These are phyloP conservation scores for Calosoma granatense DNA, from an alignment of 1,140 invertebrate species.

Conservation along the genomic window DNA sequence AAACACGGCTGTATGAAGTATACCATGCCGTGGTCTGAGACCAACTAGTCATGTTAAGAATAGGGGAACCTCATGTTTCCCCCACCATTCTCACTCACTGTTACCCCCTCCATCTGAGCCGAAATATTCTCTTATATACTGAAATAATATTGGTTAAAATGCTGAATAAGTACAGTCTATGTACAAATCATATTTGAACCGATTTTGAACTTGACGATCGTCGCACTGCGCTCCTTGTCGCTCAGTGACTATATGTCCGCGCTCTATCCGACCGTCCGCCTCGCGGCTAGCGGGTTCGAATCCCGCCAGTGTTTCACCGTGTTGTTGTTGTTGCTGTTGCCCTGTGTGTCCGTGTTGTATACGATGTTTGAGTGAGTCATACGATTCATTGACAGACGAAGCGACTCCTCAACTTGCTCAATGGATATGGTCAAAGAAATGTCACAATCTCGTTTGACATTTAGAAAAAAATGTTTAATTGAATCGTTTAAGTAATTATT, in stretches of 20 bases:
- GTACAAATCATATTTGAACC: neutral
- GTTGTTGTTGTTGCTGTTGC: too few relatives aligned
- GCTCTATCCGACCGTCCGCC: too few relatives aligned
- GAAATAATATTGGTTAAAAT: slow-evolving; percentile 4
- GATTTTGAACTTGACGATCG: neutral
- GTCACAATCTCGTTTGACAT: too few relatives aligned
- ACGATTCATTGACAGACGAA: too few relatives aligned
- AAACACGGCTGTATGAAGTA: neutral
- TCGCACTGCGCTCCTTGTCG: neutral
- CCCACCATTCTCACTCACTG: neutral
- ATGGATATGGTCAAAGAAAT: too few relatives aligned
- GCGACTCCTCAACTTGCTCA: too few relatives aligned
- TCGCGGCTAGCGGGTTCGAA: neutral
- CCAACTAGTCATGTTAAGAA: neutral
- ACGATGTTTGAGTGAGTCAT: too few relatives aligned
- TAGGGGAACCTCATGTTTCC: neutral
- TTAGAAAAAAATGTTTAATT: too few relatives aligned
- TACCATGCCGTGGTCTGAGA: neutral
- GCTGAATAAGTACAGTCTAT: neutral
- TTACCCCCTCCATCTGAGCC: neutral
- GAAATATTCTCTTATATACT: neutral
- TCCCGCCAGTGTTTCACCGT: too few relatives aligned
- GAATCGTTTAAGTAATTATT: too few relatives aligned
- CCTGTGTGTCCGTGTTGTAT: too few relatives aligned
- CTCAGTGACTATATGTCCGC: neutral